Conservation (phyloP, 2,113 vertebrate species). For the Dasypus novemcinctus region DNA sequence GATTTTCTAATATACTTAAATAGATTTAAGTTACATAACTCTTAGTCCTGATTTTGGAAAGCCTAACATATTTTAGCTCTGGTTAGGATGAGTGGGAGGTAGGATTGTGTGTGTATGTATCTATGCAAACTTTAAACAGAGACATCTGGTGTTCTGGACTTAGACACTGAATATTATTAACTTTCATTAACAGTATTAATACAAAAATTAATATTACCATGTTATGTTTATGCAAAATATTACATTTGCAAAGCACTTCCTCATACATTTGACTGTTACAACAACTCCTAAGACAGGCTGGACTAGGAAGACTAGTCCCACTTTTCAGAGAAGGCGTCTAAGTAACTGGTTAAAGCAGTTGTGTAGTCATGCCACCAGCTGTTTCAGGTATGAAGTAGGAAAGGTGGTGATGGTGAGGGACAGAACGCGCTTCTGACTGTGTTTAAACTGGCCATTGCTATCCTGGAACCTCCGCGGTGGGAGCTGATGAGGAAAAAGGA, state of each 20-base stretch:
- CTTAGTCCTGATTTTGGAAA: background rate
- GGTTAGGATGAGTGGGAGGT: background rate
- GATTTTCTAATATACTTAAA: background rate
- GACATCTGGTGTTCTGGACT: background rate
- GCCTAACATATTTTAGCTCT: background rate
- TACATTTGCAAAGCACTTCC: background rate
- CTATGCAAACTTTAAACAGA: background rate
- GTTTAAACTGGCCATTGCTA: background rate
- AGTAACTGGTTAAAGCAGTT: background rate
- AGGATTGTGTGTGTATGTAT: background rate
- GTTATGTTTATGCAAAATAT: background rate
- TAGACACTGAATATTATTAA: background rate
- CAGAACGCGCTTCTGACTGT: background rate
- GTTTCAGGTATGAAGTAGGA: background rate
- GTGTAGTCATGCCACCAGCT: no score
- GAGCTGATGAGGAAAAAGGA: background rate
- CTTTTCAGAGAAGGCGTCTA: background rate
- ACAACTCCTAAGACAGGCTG: background rate
- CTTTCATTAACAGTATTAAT: background rate
- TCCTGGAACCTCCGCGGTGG: background rate
- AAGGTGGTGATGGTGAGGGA: background rate
- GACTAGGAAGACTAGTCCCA: background rate
- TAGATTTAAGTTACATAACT: background rate
- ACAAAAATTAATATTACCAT: background rate
- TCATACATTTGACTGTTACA: background rate